Evolutionary conservation across 2,797 vertebrate genomes (phyloP).

Genomic region (Lophius americanus): DNA sequence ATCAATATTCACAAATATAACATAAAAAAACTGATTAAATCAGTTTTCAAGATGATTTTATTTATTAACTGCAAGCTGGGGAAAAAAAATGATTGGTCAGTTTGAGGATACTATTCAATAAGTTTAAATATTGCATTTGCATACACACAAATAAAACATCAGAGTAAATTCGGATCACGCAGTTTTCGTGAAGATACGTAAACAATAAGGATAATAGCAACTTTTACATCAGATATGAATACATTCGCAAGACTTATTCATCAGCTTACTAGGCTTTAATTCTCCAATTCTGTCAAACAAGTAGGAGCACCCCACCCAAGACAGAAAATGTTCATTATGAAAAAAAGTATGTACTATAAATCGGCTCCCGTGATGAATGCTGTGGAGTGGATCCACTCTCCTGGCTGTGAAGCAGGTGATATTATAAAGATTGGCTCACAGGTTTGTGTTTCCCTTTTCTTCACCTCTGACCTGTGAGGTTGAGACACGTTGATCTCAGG

Average conservation of each 20-base stretch:
- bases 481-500: constrained; percentile 73
- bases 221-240: constrained; percentile 60
- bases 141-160: constrained; percentile 59
- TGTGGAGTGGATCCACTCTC: constrained; percentile 17
- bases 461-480: constrained; percentile 38
- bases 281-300: constrained; percentile 28
- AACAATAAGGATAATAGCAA: constrained; percentile 46
- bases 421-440: constrained; percentile 7
- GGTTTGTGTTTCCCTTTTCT: constrained; percentile 20
- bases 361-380: constrained; percentile 20
- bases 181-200: constrained; percentile 46
- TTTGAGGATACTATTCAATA: constrained; percentile 46
- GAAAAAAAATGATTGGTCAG: constrained; percentile 52
- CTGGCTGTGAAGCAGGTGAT: constrained; percentile 4
- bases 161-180: constrained; percentile 38
- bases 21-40: background rate
- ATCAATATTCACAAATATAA: constrained; percentile 6
- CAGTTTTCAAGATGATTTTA: constrained; percentile 52
- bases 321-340: constrained; percentile 16
- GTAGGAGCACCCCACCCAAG: constrained; percentile 10
- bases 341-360: constrained; percentile 25
- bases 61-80: constrained; percentile 67
- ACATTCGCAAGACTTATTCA: constrained; percentile 63
- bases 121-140: constrained; percentile 48
- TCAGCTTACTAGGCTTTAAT: constrained; percentile 56